Evolutionary conservation across 2,113 vertebrate genomes (phyloP).

Genomic region (Motacilla alba): DNA sequence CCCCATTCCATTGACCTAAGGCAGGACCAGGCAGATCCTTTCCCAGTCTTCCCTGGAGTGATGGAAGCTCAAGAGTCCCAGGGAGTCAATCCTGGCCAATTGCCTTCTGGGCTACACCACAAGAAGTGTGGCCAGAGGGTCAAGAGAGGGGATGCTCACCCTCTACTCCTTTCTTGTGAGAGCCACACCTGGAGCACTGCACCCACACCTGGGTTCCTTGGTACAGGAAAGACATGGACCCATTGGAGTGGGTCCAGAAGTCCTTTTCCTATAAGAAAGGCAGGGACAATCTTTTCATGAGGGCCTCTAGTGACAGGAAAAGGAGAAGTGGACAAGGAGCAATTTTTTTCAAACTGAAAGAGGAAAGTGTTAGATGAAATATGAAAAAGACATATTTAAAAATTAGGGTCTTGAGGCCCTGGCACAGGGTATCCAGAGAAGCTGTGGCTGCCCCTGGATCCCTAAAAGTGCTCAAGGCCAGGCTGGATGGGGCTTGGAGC

Average conservation of each 20-base stretch:
- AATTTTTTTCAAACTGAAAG: not conserved
- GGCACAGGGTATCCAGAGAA: not conserved
- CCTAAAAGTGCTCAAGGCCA: not conserved
- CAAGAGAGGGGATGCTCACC: accelerated
- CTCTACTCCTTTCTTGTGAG: accelerated
- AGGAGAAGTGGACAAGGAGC: not conserved
- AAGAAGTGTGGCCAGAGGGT: not conserved
- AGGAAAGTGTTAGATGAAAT: no score
- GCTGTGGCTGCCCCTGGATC: not conserved
- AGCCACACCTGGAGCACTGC: accelerated
- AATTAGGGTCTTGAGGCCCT: accelerated
- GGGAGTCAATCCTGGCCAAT: accelerated
- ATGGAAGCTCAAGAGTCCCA: not conserved
- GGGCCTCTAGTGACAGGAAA: not conserved
- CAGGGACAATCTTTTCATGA: not conserved
- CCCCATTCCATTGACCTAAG: not conserved
- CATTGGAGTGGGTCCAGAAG: not conserved
- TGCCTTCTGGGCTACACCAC: accelerated
- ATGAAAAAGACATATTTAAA: not conserved
- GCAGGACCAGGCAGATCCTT: not conserved
- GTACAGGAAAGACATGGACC: not conserved
- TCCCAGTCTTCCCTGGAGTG: not conserved
- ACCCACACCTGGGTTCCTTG: not conserved
- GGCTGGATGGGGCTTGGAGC: not conserved
- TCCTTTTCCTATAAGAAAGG: not conserved